phyloP scores from a whole-genome alignment of 2,888 invertebrate species.

The Drosophila monieri region DNA sequence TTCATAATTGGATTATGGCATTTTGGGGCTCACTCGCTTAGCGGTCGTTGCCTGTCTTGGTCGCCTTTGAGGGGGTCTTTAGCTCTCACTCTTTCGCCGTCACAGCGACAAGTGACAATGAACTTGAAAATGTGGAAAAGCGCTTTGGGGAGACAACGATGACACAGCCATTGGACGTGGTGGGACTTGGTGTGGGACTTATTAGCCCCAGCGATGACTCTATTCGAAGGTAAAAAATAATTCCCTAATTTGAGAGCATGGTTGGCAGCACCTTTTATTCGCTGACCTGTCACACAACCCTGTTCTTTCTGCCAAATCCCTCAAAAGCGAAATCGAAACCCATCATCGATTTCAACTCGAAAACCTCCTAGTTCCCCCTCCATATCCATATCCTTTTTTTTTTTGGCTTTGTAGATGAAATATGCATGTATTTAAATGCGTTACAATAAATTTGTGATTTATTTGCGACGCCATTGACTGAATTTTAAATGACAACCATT shows the following conservation, averaged over 20 bases:
- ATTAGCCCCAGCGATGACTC: conserved; percentile 19
- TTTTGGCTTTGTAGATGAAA: conserved; percentile 54
- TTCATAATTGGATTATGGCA: conserved; percentile 80
- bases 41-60: conserved; percentile 68
- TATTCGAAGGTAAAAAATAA: neutral
- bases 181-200: conserved; percentile 14
- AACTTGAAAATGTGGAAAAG: conserved; percentile 66
- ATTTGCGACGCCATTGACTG: conserved; percentile 76
- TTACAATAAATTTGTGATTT: conserved; percentile 76
- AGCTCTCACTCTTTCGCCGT: conserved; percentile 7
- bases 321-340: conserved; percentile 8
- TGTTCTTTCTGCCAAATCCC: neutral
- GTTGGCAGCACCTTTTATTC: neutral
- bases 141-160: conserved; percentile 13
- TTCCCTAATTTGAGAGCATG: neutral
- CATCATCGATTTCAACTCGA: conserved; percentile 24
- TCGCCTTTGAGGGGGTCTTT: conserved; percentile 59
- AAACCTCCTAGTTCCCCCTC: neutral
- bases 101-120: conserved; percentile 61
- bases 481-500: conserved; percentile 73
- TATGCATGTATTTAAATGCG: conserved; percentile 73
- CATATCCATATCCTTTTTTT: too few species aligned
- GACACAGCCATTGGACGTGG: conserved; percentile 25
- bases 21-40: conserved; percentile 61
- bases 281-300: too few species aligned